Evolutionary conservation across 2,113 vertebrate genomes (phyloP).

Genomic region (Thoracochromis brauschi): DNA sequence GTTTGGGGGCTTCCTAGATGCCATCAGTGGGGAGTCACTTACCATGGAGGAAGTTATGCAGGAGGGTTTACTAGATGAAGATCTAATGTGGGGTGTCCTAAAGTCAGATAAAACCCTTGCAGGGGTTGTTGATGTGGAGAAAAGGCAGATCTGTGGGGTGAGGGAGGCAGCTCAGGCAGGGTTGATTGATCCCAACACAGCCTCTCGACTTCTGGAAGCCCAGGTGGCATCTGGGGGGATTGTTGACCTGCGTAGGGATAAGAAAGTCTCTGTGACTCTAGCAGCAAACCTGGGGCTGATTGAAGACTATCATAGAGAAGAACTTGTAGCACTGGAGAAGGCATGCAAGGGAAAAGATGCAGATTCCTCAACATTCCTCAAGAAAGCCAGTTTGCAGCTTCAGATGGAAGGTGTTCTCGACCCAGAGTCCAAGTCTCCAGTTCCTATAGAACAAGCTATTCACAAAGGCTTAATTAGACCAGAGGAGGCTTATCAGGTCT

Average conservation of each 20-base stretch:
- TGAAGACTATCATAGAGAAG: slow-evolving; percentile 65
- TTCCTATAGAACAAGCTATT: slow-evolving; percentile 75
- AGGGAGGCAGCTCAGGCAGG: slow-evolving; percentile 78
- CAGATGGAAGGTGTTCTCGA: slow-evolving; percentile 85
- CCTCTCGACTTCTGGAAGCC: slow-evolving; percentile 80
- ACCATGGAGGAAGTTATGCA: slow-evolving; percentile 80
- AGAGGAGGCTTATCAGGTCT: slow-evolving; percentile 68
- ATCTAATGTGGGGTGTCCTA: slow-evolving; percentile 81
- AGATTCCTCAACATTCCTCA: slow-evolving; percentile 64
- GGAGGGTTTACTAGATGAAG: slow-evolving; percentile 84
- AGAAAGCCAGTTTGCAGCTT: slow-evolving; percentile 78
- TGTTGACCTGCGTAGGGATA: slow-evolving; percentile 80
- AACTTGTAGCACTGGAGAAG: slow-evolving; percentile 82
- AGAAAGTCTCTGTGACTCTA: slow-evolving; percentile 87
- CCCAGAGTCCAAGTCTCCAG: slow-evolving; percentile 69
- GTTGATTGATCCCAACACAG: slow-evolving; percentile 81
- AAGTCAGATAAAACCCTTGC: slow-evolving; percentile 81
- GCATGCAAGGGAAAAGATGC: slow-evolving; percentile 78
- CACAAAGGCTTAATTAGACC: slow-evolving; percentile 73
- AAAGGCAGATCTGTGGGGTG: slow-evolving; percentile 71
- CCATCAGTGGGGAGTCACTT: slow-evolving; percentile 68
- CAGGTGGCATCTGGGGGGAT: slow-evolving; percentile 92
- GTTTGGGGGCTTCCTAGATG: slow-evolving; percentile 88
- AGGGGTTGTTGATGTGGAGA: slow-evolving; percentile 80
- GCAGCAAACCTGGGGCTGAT: slow-evolving; percentile 87